Evolutionary conservation across 2,888 invertebrate genomes (phyloP), one percentile per base, ranked within the genome.

Genomic region (Phortica okadai): DNA sequence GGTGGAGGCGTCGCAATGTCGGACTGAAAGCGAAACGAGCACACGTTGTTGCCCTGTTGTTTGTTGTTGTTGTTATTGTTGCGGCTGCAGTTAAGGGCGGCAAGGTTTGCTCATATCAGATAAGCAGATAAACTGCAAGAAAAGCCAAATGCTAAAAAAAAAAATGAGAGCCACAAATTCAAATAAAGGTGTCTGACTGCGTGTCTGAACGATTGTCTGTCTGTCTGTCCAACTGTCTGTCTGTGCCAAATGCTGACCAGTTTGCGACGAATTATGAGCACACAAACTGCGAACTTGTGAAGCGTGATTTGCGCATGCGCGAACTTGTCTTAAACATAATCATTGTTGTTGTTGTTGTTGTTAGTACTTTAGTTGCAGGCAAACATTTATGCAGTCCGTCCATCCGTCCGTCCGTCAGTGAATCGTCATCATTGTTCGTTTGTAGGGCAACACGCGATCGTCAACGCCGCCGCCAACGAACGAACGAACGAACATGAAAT

Each of bases 231-330:
- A 42, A 10, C 33, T 66, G 66, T 66, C 41, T 62, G 66, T 14
- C 41, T 66, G 66, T 41, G 41, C n/a, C 67, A 42, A 67, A 42
- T 16, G 62, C 58, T 21, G 54, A 11, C 25, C 16, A 50, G 76
- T 41, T 74, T 74, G 59, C 10, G 75, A 76, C 66, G 85, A 88
- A 85, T 86, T 86, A 88, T 88, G 85, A 88, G 82, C 81, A 73
- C 83, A 80, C 83, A 84, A 85, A 86, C 84, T 87, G 85, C 82
- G 88, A 85, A 85, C 79, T 88, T 85, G 85, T 88, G 85, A 85
- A 85, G 85, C 85, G 85, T 85, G 85, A 88, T 88, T 83, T 82
- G 87, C 84, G 87, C 85, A 80, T 77, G 81, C 78, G 77, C 74
- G 72, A 11, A n/a, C 54, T 6, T 66, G 42, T 67, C n/a, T n/a